Conservation (phyloP, 2,888 invertebrate genomes). For the Epinotia ramella region DNA sequence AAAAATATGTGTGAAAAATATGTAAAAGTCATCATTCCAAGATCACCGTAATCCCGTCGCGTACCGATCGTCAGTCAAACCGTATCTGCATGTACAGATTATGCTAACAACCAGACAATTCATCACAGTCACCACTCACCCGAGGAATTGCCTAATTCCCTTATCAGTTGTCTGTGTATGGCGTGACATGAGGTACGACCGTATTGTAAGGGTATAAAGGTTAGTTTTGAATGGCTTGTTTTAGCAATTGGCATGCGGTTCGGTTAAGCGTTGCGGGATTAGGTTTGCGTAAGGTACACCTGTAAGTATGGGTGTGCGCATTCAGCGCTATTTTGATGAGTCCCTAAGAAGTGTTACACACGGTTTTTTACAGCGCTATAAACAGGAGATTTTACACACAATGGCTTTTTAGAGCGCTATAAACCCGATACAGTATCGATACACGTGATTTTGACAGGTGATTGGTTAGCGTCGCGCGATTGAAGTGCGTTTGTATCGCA, state of each 20-base stretch:
- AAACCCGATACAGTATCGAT: no score
- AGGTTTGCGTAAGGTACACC: not conserved
- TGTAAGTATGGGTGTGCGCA: not conserved
- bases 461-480: no score
- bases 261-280: slow-evolving; percentile 10
- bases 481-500: no score
- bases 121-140: slow-evolving; percentile 65
- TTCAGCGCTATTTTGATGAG: not conserved
- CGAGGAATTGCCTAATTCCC: slow-evolving; percentile 64
- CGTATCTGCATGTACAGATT: slow-evolving; percentile 53
- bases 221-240: not conserved
- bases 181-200: slow-evolving; percentile 55
- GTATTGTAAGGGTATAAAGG: not conserved
- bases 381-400: no score
- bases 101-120: slow-evolving; percentile 66
- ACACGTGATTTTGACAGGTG: no score
- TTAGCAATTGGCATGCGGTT: slow-evolving; percentile 17
- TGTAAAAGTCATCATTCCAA: not conserved
- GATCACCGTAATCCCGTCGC: slow-evolving; percentile 23
- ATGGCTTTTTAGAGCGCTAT: no score
- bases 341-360: not conserved
- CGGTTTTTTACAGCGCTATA: no score
- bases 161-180: slow-evolving; percentile 60
- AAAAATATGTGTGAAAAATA: no score
- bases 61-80: slow-evolving; percentile 45